Evolutionary conservation across 2,113 vertebrate species (phyloP).

Genomic region (Cyprinodon brontotheroides): DNA sequence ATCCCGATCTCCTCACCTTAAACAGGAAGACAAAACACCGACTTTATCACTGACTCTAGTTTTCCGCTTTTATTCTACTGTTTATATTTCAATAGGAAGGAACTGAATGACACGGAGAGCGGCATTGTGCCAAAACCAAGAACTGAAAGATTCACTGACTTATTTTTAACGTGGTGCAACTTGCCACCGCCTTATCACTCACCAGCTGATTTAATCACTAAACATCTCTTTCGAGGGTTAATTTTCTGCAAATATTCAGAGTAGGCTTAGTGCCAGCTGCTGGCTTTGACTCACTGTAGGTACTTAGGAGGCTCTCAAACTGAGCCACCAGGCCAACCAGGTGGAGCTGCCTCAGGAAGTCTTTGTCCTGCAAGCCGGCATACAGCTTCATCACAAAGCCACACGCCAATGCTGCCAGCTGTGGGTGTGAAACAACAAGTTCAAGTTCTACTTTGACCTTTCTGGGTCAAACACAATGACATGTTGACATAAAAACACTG

Average conservation of each 20-base stretch:
- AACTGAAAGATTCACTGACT: neutral
- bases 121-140: neutral
- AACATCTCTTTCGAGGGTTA: neutral
- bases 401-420: conserved; percentile 93
- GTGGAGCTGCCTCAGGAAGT: conserved; percentile 92
- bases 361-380: conserved; percentile 88
- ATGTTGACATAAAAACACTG: too few relatives aligned
- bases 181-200: neutral
- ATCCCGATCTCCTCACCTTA: conserved; percentile 97
- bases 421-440: conserved; percentile 2
- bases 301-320: conserved; percentile 97
- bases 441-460: neutral
- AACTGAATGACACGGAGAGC: neutral
- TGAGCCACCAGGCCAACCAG: conserved; percentile 91
- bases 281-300: conserved; percentile 88
- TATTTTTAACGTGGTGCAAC: neutral
- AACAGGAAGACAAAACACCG: conserved; percentile 2
- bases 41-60: neutral
- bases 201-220: neutral
- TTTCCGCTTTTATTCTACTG: too few relatives aligned
- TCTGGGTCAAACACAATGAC: neutral
- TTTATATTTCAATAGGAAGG: neutral
- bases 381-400: conserved; percentile 93
- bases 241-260: conserved; percentile 1
- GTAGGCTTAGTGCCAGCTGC: too few relatives aligned